Evolutionary conservation across 92 coral and sea anemone genomes (phyloP), one percentile per base, ranked within the genome.

Genomic region (Chrysogorgia sp.): DNA sequence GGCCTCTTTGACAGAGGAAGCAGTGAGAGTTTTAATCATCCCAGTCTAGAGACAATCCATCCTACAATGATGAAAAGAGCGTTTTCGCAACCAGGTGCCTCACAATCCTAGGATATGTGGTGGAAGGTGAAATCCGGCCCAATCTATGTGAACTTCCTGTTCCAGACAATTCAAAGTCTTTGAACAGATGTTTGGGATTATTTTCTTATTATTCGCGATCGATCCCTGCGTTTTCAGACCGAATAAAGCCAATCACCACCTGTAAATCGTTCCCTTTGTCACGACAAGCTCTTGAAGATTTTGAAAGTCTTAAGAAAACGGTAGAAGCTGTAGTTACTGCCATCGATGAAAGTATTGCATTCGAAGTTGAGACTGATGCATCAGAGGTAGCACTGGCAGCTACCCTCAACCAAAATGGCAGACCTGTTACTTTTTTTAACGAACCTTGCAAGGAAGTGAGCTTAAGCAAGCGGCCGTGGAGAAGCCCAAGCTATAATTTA

Each of bases 311-410:
- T 35, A 77, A 62, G 82, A 61, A 77, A 71, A 61, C 30, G 7
- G 29, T 47, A 1, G 71, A 59, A 25, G 68, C 72, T 60, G n/a
- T 62, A 23, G 71, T 77, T 24, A 58, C 82, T 34, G 82, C 82
- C 19, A 77, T 77, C 43, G 82, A 77, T 50, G 82, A 77, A 37
- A 77, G 67, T 74, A 45, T 84, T 24, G 80, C 88, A 5, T 87
- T 83, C 52, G 84, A 86, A 28, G 90, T 86, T 14, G 90, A 86
- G 32, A 67, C 86, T 0, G 86, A 86, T 82, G 59, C 77, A 2
- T 66, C 74, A 14, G 67, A 55, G 48, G 80, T 75, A 23, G 82
- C 82, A 9, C 20, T 77, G 29, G 82, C 82, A 45, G 82, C 82
- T 53, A 77, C 82, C 43, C 82, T 62, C 21, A 77, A 23, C 59